A percentile compares a stretch with the other conserved stretches of the same genome.
These are phyloP conservation scores for Mirounga angustirostris DNA, from an alignment of 2,113 vertebrate genomes.

Conservation along the genomic window DNA sequence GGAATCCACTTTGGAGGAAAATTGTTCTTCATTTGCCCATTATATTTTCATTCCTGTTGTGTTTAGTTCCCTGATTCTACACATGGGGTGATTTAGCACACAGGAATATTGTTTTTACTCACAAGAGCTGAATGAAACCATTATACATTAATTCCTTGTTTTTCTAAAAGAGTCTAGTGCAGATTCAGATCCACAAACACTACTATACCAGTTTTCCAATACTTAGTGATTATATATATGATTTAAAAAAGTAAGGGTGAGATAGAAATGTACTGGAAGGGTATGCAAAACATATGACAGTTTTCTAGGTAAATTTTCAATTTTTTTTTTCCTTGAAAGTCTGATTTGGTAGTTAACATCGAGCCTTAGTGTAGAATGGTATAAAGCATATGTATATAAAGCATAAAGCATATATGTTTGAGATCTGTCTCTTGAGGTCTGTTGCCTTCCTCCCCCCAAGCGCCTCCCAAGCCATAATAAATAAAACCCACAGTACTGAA, in stretches of 20 bases:
- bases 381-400: not conserved
- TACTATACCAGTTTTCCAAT: not conserved
- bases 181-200: not conserved
- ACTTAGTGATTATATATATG: not conserved
- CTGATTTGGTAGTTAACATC: not conserved
- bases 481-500: not conserved
- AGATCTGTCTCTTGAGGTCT: not conserved
- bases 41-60: constrained; percentile 26
- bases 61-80: not conserved
- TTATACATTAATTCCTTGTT: not conserved
- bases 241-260: not conserved
- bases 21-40: not conserved
- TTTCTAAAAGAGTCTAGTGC: not conserved
- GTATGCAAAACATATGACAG: not conserved
- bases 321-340: not conserved
- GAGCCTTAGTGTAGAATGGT: not conserved
- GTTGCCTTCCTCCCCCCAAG: not conserved
- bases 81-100: not conserved
- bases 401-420: not conserved
- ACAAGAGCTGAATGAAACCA: not conserved
- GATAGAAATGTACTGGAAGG: not conserved
- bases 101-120: not conserved
- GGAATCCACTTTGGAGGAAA: not conserved
- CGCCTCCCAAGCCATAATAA: not conserved
- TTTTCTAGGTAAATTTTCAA: not conserved